A percentile compares a stretch with the other conserved stretches of the same genome.
Conservation (phyloP, 2,888 invertebrate species). For the Polydesmus complanatus region DNA sequence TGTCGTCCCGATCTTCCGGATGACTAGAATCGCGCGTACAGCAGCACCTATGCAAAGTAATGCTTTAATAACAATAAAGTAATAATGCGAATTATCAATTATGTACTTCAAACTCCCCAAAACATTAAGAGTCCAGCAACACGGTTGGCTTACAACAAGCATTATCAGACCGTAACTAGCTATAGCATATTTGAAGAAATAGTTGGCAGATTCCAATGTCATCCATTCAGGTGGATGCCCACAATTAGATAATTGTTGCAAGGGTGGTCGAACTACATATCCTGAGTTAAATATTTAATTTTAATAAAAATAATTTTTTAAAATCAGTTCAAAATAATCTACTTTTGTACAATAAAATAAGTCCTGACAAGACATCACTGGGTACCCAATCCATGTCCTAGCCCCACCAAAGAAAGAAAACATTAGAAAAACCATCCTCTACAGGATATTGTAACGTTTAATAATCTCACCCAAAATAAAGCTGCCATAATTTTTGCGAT, state of each 20-base stretch:
- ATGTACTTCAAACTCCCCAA: slow-evolving; percentile 42
- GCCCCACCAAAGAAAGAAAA: slow-evolving; percentile 7
- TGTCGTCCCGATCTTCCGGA: slow-evolving; percentile 71
- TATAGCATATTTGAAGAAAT: slow-evolving; percentile 65
- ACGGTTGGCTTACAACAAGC: slow-evolving; percentile 59
- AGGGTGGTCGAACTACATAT: not conserved
- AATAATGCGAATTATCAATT: not conserved
- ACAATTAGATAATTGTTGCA: not conserved
- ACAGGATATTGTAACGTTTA: too few relatives aligned
- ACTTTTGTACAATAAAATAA: slow-evolving; percentile 52
- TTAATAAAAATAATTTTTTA: not conserved
- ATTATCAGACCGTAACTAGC: slow-evolving; percentile 82
- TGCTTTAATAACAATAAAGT: not conserved
- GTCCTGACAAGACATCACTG: slow-evolving; percentile 74
- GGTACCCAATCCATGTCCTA: slow-evolving; percentile 73
- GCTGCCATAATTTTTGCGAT: slow-evolving; percentile 54
- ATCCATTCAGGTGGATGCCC: slow-evolving; percentile 45
- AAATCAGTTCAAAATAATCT: not conserved
- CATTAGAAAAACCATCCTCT: not conserved
- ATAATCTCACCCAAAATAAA: slow-evolving; percentile 42
- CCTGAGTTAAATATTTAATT: not conserved
- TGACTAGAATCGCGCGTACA: slow-evolving; percentile 26
- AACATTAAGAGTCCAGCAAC: slow-evolving; percentile 58
- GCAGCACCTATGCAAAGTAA: slow-evolving; percentile 24
- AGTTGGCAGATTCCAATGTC: slow-evolving; percentile 57